Conservation (phyloP, 2,888 invertebrate genomes). For the Lissonota sp. region DNA sequence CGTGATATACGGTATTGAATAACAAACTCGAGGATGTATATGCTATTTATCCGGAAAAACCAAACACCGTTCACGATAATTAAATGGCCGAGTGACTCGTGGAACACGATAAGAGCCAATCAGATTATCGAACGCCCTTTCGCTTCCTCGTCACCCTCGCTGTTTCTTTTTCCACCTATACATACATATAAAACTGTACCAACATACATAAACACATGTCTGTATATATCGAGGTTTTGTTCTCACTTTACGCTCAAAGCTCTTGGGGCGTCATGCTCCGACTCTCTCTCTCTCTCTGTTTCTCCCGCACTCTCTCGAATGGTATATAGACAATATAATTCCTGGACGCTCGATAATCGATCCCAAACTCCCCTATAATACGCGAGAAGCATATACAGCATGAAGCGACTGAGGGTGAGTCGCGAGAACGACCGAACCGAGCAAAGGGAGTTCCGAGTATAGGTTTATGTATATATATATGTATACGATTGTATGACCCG, state of each 20-base stretch:
- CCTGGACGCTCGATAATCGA: slow-evolving; percentile 64
- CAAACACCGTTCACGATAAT: slow-evolving; percentile 37
- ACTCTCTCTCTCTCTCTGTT: slow-evolving; percentile 8
- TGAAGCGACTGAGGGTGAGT: slow-evolving; percentile 54
- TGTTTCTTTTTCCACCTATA: background rate
- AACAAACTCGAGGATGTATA: slow-evolving; percentile 2
- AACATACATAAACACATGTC: background rate
- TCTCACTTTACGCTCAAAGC: slow-evolving; percentile 40
- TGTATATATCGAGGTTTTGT: slow-evolving; percentile 35
- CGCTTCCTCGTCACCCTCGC: slow-evolving; percentile 5
- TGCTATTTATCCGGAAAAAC: slow-evolving; percentile 31
- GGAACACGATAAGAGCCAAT: slow-evolving; percentile 56
- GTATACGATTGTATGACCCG: slow-evolving; percentile 58
- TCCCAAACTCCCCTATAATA: slow-evolving; percentile 60
- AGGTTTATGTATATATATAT: slow-evolving; percentile 8
- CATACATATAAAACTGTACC: background rate
- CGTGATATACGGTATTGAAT: background rate
- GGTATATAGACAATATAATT: slow-evolving; percentile 59
- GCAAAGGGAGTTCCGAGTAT: slow-evolving; percentile 29
- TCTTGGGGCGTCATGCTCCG: slow-evolving; percentile 28
- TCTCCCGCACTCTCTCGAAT: slow-evolving; percentile 21
- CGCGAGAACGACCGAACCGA: slow-evolving; percentile 9
- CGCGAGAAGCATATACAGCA: slow-evolving; percentile 39
- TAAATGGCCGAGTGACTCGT: slow-evolving; percentile 50
- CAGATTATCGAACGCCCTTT: slow-evolving; percentile 51